Evolutionary conservation across 2,888 invertebrate genomes (phyloP).

Genomic region (Gastrophysa polygoni): DNA sequence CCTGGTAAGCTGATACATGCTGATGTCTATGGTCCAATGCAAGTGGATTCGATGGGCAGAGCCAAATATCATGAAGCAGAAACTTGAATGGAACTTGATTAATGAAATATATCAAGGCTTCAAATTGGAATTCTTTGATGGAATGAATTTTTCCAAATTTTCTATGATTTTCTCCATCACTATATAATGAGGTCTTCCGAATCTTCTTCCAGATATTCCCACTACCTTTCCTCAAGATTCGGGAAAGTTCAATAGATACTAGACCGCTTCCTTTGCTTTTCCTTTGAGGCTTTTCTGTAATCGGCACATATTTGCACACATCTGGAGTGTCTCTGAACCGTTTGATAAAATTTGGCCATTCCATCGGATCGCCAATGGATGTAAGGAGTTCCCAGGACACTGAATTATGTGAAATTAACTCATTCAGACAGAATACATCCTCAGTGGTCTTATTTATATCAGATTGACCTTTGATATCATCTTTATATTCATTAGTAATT

Average conservation of each 20-base stretch:
- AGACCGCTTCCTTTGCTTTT: background rate
- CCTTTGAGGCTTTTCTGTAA: background rate
- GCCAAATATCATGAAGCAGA: too few relatives aligned
- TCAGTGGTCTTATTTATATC: background rate
- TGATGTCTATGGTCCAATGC: too few relatives aligned
- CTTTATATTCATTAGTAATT: background rate
- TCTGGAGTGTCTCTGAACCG: conserved; percentile 6
- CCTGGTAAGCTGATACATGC: too few relatives aligned
- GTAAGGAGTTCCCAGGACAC: background rate
- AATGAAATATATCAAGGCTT: too few relatives aligned
- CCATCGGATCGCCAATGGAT: conserved; percentile 4
- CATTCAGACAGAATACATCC: too few relatives aligned
- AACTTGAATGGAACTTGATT: too few relatives aligned
- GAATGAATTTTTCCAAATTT: background rate
- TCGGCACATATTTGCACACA: background rate
- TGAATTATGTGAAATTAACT: too few relatives aligned
- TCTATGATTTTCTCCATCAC: too few relatives aligned
- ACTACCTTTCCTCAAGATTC: background rate
- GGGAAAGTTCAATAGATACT: background rate
- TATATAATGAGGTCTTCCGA: background rate
- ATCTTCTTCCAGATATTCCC: background rate
- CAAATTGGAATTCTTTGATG: background rate
- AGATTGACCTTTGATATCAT: background rate
- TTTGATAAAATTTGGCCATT: conserved; percentile 7
- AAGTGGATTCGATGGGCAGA: too few relatives aligned